These are phyloP conservation scores for Tachina fera DNA, from an alignment of 2,888 invertebrate genomes.

Conservation along the genomic window DNA sequence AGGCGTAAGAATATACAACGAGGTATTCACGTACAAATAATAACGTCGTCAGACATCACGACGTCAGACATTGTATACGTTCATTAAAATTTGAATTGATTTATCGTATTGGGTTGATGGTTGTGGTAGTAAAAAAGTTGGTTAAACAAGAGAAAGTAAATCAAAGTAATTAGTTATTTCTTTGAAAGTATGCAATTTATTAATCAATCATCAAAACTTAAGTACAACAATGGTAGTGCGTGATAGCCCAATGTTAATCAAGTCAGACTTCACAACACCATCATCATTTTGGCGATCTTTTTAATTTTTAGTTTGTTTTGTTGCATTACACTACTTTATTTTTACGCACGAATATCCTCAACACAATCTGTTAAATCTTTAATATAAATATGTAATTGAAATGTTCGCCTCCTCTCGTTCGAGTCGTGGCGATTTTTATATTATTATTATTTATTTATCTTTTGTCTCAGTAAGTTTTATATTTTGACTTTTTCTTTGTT, in stretches of 20 bases:
- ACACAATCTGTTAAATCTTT: constrained; percentile 52
- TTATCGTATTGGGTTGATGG: constrained; percentile 60
- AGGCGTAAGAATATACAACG: constrained; percentile 61
- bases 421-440: constrained; percentile 55
- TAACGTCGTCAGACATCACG: constrained; percentile 66
- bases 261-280: constrained; percentile 67
- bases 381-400: constrained; percentile 61
- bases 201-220: constrained; percentile 66
- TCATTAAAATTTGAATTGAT: constrained; percentile 58
- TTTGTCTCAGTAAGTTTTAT: constrained; percentile 9
- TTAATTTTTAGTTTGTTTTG: constrained; percentile 56
- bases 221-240: constrained; percentile 67
- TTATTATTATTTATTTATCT: constrained; percentile 14
- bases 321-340: constrained; percentile 60
- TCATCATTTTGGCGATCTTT: constrained; percentile 57
- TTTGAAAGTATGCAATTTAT: constrained; percentile 78
- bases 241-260: constrained; percentile 54
- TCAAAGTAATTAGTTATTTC: constrained; percentile 81
- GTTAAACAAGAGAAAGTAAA: constrained; percentile 82
- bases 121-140: constrained; percentile 71
- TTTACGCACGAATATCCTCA: constrained; percentile 50
- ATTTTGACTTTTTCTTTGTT: constrained; percentile 46
- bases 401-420: constrained; percentile 59
- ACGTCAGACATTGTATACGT: constrained; percentile 65
- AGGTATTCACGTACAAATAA: constrained; percentile 61